These are phyloP conservation scores for Paralichthys olivaceus DNA, from an alignment of 2,113 vertebrate genomes.

Conservation along the genomic window DNA sequence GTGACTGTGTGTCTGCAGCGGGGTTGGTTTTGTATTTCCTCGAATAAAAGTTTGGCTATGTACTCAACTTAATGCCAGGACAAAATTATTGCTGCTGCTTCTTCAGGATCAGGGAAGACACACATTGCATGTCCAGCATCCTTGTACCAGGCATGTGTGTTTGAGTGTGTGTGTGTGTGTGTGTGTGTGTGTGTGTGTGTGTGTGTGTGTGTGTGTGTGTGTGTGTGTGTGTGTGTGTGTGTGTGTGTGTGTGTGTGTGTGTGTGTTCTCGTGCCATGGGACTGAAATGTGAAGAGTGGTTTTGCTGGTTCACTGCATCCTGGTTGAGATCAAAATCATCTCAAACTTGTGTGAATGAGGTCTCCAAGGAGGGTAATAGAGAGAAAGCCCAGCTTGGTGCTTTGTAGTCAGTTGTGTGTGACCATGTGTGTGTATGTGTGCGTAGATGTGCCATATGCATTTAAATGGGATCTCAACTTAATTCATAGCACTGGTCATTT, in stretches of 20 bases:
- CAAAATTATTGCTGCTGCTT: no score
- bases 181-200: not conserved
- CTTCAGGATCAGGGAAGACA: no score
- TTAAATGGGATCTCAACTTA: not conserved
- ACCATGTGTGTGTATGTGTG: constrained; percentile 8
- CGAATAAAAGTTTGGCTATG: no score
- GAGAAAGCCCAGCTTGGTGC: constrained; percentile 44
- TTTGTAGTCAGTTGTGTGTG: constrained; percentile 29
- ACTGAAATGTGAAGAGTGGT: constrained; percentile 59
- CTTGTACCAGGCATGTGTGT: no score
- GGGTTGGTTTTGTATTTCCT: no score
- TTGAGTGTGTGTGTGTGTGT: constrained; percentile 3
- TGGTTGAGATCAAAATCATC: constrained; percentile 70
- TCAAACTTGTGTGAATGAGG: constrained; percentile 69
- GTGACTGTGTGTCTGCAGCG: no score
- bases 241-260: constrained; percentile 18
- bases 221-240: not conserved
- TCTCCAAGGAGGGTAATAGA: constrained; percentile 69
- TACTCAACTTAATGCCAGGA: no score
- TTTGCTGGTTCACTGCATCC: constrained; percentile 74
- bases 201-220: no score
- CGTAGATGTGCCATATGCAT: not conserved
- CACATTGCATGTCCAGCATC: no score
- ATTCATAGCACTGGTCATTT: not conserved
- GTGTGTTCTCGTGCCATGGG: constrained; percentile 30